These are phyloP conservation scores for Aurelia sp. DNA, from an alignment of 30 jellyfish, hydroid and myxozoan genomes.

Conservation along the genomic window DNA sequence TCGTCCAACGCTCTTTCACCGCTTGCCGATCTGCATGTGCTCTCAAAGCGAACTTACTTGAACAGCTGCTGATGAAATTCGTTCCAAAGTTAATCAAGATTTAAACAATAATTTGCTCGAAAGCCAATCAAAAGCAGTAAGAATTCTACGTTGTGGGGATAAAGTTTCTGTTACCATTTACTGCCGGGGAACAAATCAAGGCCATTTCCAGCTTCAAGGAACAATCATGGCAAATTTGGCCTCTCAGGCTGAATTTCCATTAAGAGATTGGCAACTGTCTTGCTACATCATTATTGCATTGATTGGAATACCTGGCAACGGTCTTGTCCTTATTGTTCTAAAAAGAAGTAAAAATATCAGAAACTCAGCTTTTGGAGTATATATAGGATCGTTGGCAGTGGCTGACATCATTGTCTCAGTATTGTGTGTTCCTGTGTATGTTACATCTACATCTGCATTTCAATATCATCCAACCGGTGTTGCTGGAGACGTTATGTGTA, in stretches of 20 bases:
- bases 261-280: conserved; percentile 42
- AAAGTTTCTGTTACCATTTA: no score
- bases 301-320: conserved; percentile 50
- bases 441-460: conserved; percentile 43
- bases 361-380: conserved; percentile 56
- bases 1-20: no score
- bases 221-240: background rate
- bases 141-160: no score
- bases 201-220: no score
- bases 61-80: no score
- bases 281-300: conserved; percentile 26
- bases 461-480: conserved; percentile 45
- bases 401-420: conserved; percentile 51
- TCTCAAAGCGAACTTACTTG: no score
- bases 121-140: no score
- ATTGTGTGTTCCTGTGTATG: conserved; percentile 45
- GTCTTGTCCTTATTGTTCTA: conserved; percentile 28
- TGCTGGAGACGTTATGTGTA: conserved; percentile 55
- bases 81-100: no score
- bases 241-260: conserved; percentile 40
- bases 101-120: no score
- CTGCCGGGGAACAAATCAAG: no score
- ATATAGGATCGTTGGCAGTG: conserved; percentile 52
- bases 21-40: no score
- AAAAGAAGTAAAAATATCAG: conserved; percentile 1